Conservation (phyloP, 2,797 vertebrate genomes). For the Takifugu rubripes region DNA sequence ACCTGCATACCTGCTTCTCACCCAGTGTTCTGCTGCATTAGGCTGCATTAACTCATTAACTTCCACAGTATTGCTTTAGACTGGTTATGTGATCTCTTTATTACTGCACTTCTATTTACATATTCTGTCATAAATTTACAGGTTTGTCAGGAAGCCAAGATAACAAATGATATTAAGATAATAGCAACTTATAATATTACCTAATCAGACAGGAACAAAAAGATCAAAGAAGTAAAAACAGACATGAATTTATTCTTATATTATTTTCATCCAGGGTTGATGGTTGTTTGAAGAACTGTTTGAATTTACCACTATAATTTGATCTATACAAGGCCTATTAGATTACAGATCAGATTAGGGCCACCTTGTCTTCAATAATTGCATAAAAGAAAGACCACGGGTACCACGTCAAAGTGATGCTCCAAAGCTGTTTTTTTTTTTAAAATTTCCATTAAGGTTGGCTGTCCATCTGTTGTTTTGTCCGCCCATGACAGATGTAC, state of each 20-base stretch:
- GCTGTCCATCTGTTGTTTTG: too few relatives aligned
- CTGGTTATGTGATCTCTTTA: too few relatives aligned
- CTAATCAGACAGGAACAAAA: background rate
- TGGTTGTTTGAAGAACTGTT: background rate
- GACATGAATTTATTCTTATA: slow-evolving; percentile 1
- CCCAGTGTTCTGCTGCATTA: too few relatives aligned
- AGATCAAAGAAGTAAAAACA: background rate
- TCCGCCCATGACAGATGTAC: too few relatives aligned
- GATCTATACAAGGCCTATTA: slow-evolving; percentile 9
- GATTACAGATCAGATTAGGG: slow-evolving; percentile 2
- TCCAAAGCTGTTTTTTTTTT: slow-evolving; percentile 33
- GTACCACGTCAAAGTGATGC: slow-evolving; percentile 16
- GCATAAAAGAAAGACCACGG: slow-evolving; percentile 32
- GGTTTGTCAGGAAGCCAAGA: too few relatives aligned
- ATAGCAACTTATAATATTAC: too few relatives aligned
- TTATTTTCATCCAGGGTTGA: slow-evolving; percentile 5
- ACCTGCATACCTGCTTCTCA: too few relatives aligned
- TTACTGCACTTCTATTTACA: too few relatives aligned
- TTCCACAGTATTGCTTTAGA: too few relatives aligned
- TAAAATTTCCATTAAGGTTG: slow-evolving; percentile 1
- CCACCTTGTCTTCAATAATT: slow-evolving; percentile 26
- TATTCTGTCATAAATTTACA: too few relatives aligned
- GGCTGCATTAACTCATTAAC: too few relatives aligned
- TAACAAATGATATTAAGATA: too few relatives aligned
- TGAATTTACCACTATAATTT: background rate